These are phyloP conservation scores for Nomada hirtipes DNA, from an alignment of 2,888 invertebrate genomes.

Conservation along the genomic window DNA sequence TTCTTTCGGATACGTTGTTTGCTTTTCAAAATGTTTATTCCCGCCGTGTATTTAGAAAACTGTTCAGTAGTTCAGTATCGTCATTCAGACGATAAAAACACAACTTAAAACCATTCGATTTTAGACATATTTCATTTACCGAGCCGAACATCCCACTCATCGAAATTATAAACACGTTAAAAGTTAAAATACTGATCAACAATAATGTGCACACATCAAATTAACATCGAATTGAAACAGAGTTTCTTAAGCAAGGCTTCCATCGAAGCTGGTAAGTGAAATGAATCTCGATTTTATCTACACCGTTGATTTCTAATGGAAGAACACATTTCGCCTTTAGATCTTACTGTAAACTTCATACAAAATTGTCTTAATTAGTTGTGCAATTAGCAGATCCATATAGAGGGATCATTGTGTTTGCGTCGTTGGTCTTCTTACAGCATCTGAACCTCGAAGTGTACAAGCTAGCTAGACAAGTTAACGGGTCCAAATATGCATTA, in stretches of 20 bases:
- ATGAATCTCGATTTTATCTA: neutral
- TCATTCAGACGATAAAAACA: no score
- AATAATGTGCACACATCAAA: no score
- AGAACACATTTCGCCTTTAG: slow-evolving; percentile 32
- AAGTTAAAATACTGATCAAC: no score
- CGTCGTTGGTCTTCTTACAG: slow-evolving; percentile 49
- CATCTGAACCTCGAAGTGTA: slow-evolving; percentile 15
- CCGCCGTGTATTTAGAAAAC: no score
- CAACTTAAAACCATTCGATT: no score
- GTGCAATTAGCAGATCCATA: slow-evolving; percentile 74
- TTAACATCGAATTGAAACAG: neutral
- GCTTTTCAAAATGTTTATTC: no score
- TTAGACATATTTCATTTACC: no score
- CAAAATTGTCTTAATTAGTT: slow-evolving; percentile 79
- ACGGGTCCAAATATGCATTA: slow-evolving; percentile 62
- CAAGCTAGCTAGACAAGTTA: slow-evolving; percentile 55
- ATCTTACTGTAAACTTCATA: slow-evolving; percentile 46
- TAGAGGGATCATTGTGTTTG: slow-evolving; percentile 12
- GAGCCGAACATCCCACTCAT: no score
- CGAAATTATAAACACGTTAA: no score
- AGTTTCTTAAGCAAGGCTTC: neutral
- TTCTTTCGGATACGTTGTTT: no score
- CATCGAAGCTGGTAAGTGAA: neutral
- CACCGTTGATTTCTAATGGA: slow-evolving; percentile 34
- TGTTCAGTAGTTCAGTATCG: no score